Evolutionary conservation across 2,113 vertebrate species (phyloP).

Genomic region (Oxyruncus cristatus): DNA sequence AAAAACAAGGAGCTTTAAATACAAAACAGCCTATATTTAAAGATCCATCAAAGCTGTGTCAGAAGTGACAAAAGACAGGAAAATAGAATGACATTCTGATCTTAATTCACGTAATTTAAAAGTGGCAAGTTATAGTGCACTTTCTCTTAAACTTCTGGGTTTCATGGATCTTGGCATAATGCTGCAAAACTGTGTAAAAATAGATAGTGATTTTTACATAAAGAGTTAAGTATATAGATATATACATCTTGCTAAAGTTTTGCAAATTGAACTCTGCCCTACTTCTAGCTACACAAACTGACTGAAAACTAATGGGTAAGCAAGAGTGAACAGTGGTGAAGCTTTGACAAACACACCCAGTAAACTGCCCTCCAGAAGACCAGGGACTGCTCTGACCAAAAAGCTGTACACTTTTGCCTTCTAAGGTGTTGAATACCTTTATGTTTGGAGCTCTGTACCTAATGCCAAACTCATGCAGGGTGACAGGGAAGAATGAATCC

Average conservation of each 20-base stretch:
- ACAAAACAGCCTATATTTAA: conserved; percentile 32
- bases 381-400: background rate
- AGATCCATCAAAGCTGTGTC: conserved; percentile 31
- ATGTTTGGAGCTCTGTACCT: background rate
- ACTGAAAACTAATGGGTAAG: background rate
- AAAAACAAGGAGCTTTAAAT: conserved; percentile 44
- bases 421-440: background rate
- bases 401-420: fast-evolving
- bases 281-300: background rate
- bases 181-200: background rate
- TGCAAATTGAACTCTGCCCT: background rate
- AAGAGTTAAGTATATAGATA: background rate
- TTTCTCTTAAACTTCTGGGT: background rate
- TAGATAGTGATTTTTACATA: background rate
- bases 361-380: background rate
- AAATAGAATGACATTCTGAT: conserved; percentile 47
- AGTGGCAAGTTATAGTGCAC: background rate
- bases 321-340: background rate
- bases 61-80: background rate
- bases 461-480: background rate
- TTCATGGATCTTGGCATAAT: background rate
- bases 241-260: background rate
- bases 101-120: conserved; percentile 21
- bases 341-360: fast-evolving
- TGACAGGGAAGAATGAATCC: background rate